Evolutionary conservation across 1,140 invertebrate species (phyloP).

Genomic region (Bombus sibiricus): DNA sequence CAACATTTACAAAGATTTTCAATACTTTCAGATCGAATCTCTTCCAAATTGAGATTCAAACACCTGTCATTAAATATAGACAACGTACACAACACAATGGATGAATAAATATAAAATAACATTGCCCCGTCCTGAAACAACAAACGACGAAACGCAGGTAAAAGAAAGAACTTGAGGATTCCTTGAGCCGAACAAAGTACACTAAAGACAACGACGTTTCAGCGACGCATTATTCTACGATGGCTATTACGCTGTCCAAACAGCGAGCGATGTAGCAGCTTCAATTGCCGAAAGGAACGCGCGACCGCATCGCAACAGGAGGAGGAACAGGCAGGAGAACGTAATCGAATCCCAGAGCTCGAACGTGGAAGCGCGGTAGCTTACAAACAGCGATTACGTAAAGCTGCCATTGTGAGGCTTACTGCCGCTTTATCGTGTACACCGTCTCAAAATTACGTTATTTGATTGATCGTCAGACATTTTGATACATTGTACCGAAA

Average conservation of each 20-base stretch:
- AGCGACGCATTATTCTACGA: constrained; percentile 31
- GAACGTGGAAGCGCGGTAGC: constrained; percentile 65
- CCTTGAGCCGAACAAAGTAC: background rate
- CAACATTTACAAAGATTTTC: background rate
- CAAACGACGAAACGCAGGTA: background rate
- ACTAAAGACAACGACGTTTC: constrained; percentile 32
- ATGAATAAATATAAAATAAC: background rate
- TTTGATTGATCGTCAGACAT: too few relatives aligned
- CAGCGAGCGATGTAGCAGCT: background rate
- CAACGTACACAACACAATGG: background rate
- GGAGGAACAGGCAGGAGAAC: constrained; percentile 55
- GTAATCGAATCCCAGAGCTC: constrained; percentile 69
- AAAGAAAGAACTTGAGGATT: background rate
- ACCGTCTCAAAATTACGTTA: constrained; percentile 53
- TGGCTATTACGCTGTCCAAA: constrained; percentile 40
- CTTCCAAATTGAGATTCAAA: background rate
- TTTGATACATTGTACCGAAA: constrained; percentile 12
- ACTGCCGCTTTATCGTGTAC: constrained; percentile 41
- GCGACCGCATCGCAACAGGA: constrained; percentile 16
- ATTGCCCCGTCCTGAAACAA: background rate
- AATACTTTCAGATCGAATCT: background rate
- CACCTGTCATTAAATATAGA: too few relatives aligned
- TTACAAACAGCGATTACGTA: constrained; percentile 70
- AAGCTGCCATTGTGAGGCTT: constrained; percentile 64
- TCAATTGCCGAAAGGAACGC: constrained; percentile 38